Evolutionary conservation across 1,140 invertebrate species (phyloP).

Genomic region (Pachyrhynchus sulphureomaculatus): DNA sequence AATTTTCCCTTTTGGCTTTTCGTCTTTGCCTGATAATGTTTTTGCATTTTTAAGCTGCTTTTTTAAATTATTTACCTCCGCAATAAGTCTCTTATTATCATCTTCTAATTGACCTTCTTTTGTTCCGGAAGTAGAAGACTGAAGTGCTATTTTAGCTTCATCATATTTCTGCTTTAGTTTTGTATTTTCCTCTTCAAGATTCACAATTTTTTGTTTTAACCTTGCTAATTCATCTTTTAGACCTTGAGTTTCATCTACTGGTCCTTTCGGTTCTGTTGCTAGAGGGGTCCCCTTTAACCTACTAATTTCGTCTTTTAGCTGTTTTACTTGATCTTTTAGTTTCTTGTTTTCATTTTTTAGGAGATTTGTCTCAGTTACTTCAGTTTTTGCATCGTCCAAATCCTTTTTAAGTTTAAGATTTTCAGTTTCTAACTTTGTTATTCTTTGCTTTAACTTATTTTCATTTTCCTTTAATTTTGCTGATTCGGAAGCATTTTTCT

Average conservation of each 20-base stretch:
- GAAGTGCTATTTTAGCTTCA: not conserved
- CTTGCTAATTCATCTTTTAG: slow-evolving; percentile 19
- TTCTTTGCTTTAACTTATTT: slow-evolving; percentile 25
- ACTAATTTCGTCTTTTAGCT: slow-evolving; percentile 16
- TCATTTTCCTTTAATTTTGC: slow-evolving; percentile 16
- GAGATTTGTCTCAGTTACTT: not conserved
- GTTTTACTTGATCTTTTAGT: slow-evolving; percentile 18
- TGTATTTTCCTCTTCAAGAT: slow-evolving; percentile 6
- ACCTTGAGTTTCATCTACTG: not conserved
- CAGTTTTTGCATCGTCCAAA: slow-evolving; percentile 14
- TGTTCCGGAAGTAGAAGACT: not conserved
- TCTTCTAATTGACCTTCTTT: slow-evolving; percentile 8
- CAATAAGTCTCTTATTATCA: not conserved
- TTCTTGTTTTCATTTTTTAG: slow-evolving; percentile 17
- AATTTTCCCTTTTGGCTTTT: slow-evolving; percentile 18
- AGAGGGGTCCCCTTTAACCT: slow-evolving; percentile 1
- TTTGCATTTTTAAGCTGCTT: slow-evolving; percentile 5
- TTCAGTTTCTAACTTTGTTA: slow-evolving; percentile 24
- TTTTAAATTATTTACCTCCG: not conserved
- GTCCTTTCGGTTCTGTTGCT: not conserved
- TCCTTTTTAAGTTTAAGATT: slow-evolving; percentile 23
- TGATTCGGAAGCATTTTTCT: not conserved
- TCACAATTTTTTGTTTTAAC: slow-evolving; percentile 22
- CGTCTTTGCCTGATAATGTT: slow-evolving; percentile 8
- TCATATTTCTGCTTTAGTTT: slow-evolving; percentile 19